Evolutionary conservation across 2,888 invertebrate species (phyloP), one percentile per base, ranked within the genome.

Genomic region (Zaprionus lineosus): DNA sequence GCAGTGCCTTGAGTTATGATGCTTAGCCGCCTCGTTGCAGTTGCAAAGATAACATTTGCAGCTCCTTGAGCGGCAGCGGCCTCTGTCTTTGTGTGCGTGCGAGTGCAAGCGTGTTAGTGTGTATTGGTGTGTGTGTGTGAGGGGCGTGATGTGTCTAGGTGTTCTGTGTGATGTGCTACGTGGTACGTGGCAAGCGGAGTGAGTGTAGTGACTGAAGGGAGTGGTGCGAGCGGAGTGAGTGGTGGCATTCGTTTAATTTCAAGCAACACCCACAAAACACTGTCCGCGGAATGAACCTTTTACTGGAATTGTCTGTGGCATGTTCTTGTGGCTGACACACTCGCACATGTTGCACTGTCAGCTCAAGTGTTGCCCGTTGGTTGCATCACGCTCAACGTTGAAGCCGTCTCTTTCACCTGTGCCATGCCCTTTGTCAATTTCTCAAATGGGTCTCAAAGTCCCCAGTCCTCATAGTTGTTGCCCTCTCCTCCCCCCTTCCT

Each of bases 271-370:
- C 56, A 52, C 58, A 43, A 52, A n/a, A n/a, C n/a, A n/a, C 56
- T 76, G 71, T 59, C 67, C 76, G 60, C 56, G 46, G 33, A 63
- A 63, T 62, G 56, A 76, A 77, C 74, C 86, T 84, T 81, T 82
- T 82, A 85, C 72, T 59, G 62, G 60, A 74, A 85, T 85, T 83
- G 74, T 81, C 58, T 86, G 82, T 55, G 81, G 74, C 77, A 43
- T 81, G 58, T 59, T 52, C 24, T 24, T 50, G 64, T 41, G 28
- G 43, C 51, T 62, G 71, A 57, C 67, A n/a, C n/a, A 58, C 52
- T 62, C 61, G 53, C 78, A 77, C 77, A 78, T 79, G 78, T 84
- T 78, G 83, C 85, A 69, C 61, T 79, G 78, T 82, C 78, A 84
- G 48, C 79, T 71, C 57, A 58, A 79, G 83, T 71, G 78, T 43